A percentile compares a stretch with the other conserved stretches of the same genome.
These are phyloP conservation scores for Pogonocichla stellata DNA, from an alignment of 2,113 vertebrate genomes.

Conservation along the genomic window DNA sequence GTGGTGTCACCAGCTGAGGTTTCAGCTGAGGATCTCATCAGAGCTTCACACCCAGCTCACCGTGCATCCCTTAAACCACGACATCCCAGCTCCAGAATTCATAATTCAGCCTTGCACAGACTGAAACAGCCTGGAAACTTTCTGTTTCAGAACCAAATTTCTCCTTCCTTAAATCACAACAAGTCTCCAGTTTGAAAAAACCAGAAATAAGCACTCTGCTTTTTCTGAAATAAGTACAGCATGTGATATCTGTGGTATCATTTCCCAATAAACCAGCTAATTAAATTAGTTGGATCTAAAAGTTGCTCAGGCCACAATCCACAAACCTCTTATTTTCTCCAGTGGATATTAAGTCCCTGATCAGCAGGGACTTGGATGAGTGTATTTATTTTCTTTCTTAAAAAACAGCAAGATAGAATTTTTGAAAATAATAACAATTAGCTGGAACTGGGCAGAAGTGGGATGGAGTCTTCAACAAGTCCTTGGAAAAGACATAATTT, in stretches of 20 bases:
- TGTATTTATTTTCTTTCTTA: background rate
- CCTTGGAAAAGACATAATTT: background rate
- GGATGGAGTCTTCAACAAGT: background rate
- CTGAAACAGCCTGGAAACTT: background rate
- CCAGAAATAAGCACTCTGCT: background rate
- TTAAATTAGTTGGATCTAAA: background rate
- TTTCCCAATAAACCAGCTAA: background rate
- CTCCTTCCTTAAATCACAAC: constrained; percentile 1
- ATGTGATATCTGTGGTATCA: background rate
- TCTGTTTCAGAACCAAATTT: background rate
- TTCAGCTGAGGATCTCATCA: background rate
- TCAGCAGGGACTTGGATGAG: background rate
- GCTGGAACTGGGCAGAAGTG: background rate
- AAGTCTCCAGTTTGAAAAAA: background rate
- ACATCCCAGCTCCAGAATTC: background rate
- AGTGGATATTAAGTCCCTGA: background rate
- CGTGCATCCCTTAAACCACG: background rate
- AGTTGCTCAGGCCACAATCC: background rate
- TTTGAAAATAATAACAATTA: background rate
- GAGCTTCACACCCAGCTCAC: background rate
- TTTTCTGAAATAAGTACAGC: background rate
- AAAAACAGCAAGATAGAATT: background rate
- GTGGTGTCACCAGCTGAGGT: background rate
- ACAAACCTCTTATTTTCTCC: background rate
- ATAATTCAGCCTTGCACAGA: background rate